A percentile compares a stretch with the other conserved stretches of the same genome.
Conservation (phyloP, 2,113 vertebrate genomes). For the Cololabis saira region DNA sequence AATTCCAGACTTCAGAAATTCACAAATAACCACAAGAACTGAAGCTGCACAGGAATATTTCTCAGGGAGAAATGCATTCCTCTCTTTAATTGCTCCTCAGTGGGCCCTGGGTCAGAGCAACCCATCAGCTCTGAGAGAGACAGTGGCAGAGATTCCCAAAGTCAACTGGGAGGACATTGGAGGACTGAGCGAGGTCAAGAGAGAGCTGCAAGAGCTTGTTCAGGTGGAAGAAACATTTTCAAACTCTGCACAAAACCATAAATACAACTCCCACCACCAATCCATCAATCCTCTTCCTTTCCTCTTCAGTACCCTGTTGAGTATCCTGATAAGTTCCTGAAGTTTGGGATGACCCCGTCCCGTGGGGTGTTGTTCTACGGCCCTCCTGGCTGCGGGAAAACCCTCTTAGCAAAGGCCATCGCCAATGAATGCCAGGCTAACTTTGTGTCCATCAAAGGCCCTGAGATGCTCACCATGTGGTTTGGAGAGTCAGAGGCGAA, state of each 20-base stretch:
- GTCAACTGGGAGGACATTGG: conserved; percentile 97
- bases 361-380: conserved; percentile 96
- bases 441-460: conserved; percentile 97
- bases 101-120: conserved; percentile 98
- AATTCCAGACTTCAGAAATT: not conserved
- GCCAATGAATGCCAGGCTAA: conserved; percentile 97
- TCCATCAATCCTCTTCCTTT: not conserved
- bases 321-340: conserved; percentile 97
- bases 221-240: conserved; percentile 81
- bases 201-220: conserved; percentile 95
- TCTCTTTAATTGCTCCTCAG: conserved; percentile 60
- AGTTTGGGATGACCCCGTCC: conserved; percentile 98
- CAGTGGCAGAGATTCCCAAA: conserved; percentile 93
- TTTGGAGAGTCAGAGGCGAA: conserved; percentile 98
- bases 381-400: conserved; percentile 96
- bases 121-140: conserved; percentile 94
- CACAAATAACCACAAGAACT: too few relatives aligned
- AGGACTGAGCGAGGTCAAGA: conserved; percentile 94
- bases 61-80: not conserved
- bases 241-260: not conserved
- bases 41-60: not conserved
- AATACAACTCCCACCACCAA: not conserved
- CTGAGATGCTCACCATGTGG: conserved; percentile 97
- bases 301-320: conserved; percentile 90
- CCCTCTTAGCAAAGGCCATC: conserved; percentile 95